These are phyloP conservation scores for Ailuropoda melanoleuca DNA, from an alignment of 2,113 vertebrate species.

Conservation along the genomic window DNA sequence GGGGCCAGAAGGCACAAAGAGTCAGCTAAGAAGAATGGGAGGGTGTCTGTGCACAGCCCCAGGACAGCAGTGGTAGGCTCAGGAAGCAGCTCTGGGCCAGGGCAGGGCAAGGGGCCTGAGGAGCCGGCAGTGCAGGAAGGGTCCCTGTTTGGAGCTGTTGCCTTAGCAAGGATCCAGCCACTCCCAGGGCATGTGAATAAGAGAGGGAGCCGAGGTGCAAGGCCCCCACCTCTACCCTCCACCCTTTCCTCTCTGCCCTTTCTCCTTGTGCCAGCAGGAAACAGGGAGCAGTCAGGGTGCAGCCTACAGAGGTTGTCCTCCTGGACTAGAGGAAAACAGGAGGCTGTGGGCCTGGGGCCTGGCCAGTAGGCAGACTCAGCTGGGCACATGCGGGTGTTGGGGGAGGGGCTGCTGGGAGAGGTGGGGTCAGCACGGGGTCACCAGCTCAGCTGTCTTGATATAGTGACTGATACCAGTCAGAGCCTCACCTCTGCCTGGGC, in stretches of 20 bases:
- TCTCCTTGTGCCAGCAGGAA: background rate
- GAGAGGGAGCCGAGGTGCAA: background rate
- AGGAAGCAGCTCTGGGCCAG: background rate
- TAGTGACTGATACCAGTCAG: background rate
- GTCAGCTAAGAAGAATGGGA: background rate
- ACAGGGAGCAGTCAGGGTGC: background rate
- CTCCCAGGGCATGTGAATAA: background rate
- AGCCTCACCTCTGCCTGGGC: background rate
- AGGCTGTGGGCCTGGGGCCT: background rate
- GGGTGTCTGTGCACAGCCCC: background rate
- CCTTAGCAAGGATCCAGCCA: background rate
- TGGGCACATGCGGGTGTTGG: background rate
- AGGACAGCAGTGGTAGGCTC: background rate
- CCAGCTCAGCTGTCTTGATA: background rate
- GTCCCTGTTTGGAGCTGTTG: background rate
- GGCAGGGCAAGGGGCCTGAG: background rate
- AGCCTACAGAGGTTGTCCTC: background rate
- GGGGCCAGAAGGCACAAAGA: background rate
- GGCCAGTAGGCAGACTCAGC: background rate
- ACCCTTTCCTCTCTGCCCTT: background rate
- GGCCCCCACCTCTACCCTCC: background rate
- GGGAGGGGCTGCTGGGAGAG: background rate
- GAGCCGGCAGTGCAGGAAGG: background rate
- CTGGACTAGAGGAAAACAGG: accelerated
- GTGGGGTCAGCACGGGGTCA: conserved; percentile 17